Conservation (phyloP, 2,113 vertebrate species). For the Gorsachius goisagi region DNA sequence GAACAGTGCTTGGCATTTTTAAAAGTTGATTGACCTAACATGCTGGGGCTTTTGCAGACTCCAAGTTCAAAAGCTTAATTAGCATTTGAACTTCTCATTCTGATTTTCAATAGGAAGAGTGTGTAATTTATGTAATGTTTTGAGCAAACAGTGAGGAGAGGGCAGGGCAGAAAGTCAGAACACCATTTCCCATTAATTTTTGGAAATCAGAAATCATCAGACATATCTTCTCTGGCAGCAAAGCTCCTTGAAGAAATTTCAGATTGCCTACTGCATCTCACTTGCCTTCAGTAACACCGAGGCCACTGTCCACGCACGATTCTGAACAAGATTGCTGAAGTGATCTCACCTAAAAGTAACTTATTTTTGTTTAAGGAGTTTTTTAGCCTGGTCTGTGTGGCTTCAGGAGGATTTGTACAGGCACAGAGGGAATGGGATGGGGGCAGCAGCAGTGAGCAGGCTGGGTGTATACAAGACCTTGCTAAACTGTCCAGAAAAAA, state of each 20-base stretch:
- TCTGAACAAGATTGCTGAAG: not conserved
- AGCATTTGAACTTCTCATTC: not conserved
- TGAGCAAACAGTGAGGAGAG: not conserved
- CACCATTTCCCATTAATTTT: not conserved
- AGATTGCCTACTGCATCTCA: not conserved
- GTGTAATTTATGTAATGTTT: not conserved
- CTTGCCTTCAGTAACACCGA: not conserved
- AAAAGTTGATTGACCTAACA: not conserved
- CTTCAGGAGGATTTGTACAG: not conserved
- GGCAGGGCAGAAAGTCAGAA: not conserved
- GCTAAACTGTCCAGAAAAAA: not conserved
- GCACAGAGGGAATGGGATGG: not conserved
- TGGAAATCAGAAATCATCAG: not conserved
- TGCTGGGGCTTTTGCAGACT: not conserved
- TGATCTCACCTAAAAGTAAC: not conserved
- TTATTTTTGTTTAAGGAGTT: not conserved
- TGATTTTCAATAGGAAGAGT: not conserved
- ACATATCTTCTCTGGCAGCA: not conserved
- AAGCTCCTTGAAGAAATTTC: not conserved
- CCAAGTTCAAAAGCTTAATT: not conserved
- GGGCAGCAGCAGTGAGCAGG: not conserved
- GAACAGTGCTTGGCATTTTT: not conserved
- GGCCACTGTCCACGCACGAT: not conserved
- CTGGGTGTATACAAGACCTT: not conserved
- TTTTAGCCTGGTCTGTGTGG: not conserved